Conservation (phyloP, 1,140 invertebrate species). For the Tetramorium simillimum region DNA sequence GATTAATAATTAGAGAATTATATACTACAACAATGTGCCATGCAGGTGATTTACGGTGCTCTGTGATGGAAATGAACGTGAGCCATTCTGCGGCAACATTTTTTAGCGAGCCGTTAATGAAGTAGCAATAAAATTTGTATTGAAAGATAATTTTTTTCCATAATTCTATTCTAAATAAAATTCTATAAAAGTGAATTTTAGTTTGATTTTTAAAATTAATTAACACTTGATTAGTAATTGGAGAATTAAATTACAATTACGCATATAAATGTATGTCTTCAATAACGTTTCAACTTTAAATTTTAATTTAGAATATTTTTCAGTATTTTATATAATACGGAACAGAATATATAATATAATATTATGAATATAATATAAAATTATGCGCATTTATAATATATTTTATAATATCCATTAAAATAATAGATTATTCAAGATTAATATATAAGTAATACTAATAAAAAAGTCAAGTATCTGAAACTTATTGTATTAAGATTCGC, state of each 20-base stretch:
- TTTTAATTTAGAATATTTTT: background rate
- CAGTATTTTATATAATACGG: background rate
- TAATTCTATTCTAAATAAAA: background rate
- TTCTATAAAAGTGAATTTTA: background rate
- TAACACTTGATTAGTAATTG: background rate
- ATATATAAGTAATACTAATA: background rate
- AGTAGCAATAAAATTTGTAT: background rate
- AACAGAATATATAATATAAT: background rate
- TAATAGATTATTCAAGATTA: background rate
- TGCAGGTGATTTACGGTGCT: background rate
- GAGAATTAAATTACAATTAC: background rate
- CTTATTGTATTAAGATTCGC: background rate
- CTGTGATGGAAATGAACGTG: background rate
- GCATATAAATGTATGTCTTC: background rate
- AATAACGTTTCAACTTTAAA: background rate
- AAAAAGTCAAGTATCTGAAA: background rate
- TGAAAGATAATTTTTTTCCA: background rate
- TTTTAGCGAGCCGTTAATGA: background rate
- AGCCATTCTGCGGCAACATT: background rate
- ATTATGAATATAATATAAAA: background rate
- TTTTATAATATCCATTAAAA: background rate
- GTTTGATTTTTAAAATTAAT: background rate
- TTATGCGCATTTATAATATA: background rate
- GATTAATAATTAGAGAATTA: slow-evolving; percentile 8
- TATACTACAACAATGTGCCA: background rate